Evolutionary conservation across 2,113 vertebrate genomes (phyloP).

Genomic region (Dolichallabes microphthalmus): DNA sequence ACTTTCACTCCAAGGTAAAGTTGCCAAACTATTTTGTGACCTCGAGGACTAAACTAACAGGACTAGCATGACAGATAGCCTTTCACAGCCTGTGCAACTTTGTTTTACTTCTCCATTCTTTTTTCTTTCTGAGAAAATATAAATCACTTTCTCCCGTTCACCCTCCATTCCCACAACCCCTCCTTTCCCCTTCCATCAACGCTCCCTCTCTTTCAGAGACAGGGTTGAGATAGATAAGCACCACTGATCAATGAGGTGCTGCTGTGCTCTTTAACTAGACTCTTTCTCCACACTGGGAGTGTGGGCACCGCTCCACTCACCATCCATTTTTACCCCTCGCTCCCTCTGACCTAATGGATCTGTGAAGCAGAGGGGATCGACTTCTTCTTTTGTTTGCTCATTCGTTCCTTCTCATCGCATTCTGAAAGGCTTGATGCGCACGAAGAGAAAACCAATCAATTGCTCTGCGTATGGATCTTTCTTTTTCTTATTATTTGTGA

Average conservation of each 20-base stretch:
- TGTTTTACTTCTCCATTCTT: slow-evolving; percentile 27
- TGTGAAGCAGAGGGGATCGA: slow-evolving; percentile 43
- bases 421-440: slow-evolving; percentile 41
- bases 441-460: slow-evolving; percentile 53
- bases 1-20: slow-evolving; percentile 11
- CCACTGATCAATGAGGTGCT: slow-evolving; percentile 48
- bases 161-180: slow-evolving; percentile 16
- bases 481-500: slow-evolving; percentile 24
- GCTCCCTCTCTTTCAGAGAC: slow-evolving; percentile 40
- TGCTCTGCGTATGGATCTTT: slow-evolving; percentile 39
- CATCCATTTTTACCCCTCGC: slow-evolving; percentile 42
- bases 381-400: slow-evolving; percentile 49
- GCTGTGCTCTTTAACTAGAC: slow-evolving; percentile 49
- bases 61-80: slow-evolving; percentile 23
- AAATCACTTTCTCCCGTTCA: slow-evolving; percentile 31
- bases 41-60: slow-evolving; percentile 15
- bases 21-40: slow-evolving; percentile 22
- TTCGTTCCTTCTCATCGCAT: slow-evolving; percentile 48
- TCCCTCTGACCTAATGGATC: slow-evolving; percentile 46
- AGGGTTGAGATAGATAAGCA: slow-evolving; percentile 44
- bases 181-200: slow-evolving; percentile 28
- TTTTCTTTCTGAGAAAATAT: slow-evolving; percentile 19
- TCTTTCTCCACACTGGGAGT: slow-evolving; percentile 37
- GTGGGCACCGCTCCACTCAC: slow-evolving; percentile 22
- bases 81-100: slow-evolving; percentile 30